These are phyloP conservation scores for Byasa hedistus DNA, from an alignment of 2,888 invertebrate species.

Conservation along the genomic window DNA sequence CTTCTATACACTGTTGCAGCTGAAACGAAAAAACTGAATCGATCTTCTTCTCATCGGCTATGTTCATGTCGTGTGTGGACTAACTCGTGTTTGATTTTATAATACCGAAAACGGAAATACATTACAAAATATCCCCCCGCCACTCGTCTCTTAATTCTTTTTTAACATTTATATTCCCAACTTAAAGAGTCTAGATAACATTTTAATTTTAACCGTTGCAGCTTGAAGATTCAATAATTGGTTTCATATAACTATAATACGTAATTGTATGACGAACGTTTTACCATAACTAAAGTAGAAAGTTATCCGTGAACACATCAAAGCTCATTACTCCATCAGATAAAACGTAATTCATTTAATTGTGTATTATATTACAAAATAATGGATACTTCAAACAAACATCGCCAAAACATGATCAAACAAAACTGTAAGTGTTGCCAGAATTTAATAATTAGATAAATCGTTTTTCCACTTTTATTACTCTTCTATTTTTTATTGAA, in stretches of 20 bases:
- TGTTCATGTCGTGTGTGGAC: background rate
- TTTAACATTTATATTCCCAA: no score
- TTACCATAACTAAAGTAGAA: slow-evolving; percentile 1
- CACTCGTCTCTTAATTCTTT: no score
- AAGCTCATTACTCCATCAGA: slow-evolving; percentile 28
- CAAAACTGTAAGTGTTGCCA: no score
- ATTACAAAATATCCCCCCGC: no score
- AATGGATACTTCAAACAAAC: slow-evolving; percentile 12
- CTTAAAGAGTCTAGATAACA: no score
- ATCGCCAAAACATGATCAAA: background rate
- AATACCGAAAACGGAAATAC: no score
- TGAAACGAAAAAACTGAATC: background rate
- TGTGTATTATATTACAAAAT: slow-evolving; percentile 9
- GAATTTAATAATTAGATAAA: no score
- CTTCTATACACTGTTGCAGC: background rate
- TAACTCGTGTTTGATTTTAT: no score
- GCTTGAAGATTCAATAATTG: no score
- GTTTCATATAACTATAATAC: no score
- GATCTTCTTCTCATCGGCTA: background rate
- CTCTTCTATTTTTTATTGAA: background rate
- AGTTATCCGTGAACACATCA: background rate
- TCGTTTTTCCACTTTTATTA: no score
- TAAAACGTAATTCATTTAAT: slow-evolving; percentile 13
- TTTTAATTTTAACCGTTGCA: no score
- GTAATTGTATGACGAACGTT: background rate